phyloP scores from a whole-genome alignment of 2,113 vertebrate genomes.

The Charadrius vociferus region DNA sequence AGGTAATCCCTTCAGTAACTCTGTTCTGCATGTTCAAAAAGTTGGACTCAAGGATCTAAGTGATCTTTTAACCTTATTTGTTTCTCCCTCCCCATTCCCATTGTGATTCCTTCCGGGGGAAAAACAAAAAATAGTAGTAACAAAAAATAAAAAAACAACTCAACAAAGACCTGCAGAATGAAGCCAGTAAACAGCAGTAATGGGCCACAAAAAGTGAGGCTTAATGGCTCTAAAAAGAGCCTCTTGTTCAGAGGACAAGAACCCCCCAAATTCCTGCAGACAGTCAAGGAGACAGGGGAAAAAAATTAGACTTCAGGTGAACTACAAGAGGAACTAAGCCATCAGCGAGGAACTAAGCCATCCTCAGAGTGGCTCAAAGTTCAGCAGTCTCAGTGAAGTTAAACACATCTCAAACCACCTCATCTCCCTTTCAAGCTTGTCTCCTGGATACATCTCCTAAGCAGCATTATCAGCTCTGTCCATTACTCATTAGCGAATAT shows the following conservation, averaged over 20 bases:
- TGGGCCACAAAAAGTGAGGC: background rate
- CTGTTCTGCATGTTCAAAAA: background rate
- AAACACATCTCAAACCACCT: background rate
- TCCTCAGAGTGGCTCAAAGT: background rate
- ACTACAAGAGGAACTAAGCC: background rate
- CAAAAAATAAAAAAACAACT: background rate
- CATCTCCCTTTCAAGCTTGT: conserved; percentile 18
- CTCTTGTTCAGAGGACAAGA: background rate
- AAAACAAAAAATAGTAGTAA: background rate
- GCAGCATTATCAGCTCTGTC: conserved; percentile 33
- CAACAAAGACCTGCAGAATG: background rate
- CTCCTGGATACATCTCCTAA: conserved; percentile 32
- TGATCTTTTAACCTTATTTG: background rate
- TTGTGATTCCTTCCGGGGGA: background rate
- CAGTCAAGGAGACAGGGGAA: background rate
- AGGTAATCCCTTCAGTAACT: background rate
- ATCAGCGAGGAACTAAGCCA: background rate
- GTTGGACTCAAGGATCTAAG: background rate
- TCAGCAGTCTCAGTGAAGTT: background rate
- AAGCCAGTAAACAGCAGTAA: background rate
- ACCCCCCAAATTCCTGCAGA: background rate
- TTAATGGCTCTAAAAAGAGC: background rate
- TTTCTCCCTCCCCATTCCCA: background rate
- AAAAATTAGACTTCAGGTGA: background rate
- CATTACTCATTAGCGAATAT: conserved; percentile 35